phyloP scores from a whole-genome alignment of 2,888 invertebrate species.

The Aleiodes leptofemur region DNA sequence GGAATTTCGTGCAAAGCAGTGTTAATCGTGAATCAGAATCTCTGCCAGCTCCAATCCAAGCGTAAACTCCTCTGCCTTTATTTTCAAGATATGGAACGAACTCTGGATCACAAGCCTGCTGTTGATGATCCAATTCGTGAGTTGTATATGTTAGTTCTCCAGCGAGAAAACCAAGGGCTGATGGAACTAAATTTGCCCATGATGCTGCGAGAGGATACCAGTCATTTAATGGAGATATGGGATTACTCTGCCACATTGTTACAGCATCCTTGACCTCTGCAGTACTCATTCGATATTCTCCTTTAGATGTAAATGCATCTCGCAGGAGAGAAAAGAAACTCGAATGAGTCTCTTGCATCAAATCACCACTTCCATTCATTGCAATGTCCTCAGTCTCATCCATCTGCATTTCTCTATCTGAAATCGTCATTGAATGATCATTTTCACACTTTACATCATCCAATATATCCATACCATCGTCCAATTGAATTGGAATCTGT shows the following conservation, averaged over 20 bases:
- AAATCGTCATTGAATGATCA: constrained; percentile 66
- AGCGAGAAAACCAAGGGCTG: constrained; percentile 71
- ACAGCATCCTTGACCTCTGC: constrained; percentile 85
- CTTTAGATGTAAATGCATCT: constrained; percentile 90
- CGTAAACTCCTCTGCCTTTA: constrained; percentile 79
- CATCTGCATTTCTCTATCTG: constrained; percentile 67
- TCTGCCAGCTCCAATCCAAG: constrained; percentile 96
- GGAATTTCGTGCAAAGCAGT: constrained; percentile 87
- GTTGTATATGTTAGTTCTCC: constrained; percentile 70
- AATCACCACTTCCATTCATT: constrained; percentile 76
- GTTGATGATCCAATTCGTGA: constrained; percentile 62
- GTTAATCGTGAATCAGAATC: constrained; percentile 89
- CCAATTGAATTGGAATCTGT: constrained; percentile 85
- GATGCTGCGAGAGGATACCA: constrained; percentile 78
- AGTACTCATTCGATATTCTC: constrained; percentile 89
- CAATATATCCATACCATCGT: constrained; percentile 79
- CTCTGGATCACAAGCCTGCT: constrained; percentile 66
- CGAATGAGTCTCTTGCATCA: constrained; percentile 89
- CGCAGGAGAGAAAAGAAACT: constrained; percentile 92
- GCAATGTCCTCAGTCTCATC: constrained; percentile 68
- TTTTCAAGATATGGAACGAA: constrained; percentile 73
- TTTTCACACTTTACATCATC: constrained; percentile 75
- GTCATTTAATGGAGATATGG: constrained; percentile 87
- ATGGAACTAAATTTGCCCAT: constrained; percentile 70
- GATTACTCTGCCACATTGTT: constrained; percentile 85